Conservation (phyloP, 2,888 invertebrate genomes). For the Tenthredo notha region DNA sequence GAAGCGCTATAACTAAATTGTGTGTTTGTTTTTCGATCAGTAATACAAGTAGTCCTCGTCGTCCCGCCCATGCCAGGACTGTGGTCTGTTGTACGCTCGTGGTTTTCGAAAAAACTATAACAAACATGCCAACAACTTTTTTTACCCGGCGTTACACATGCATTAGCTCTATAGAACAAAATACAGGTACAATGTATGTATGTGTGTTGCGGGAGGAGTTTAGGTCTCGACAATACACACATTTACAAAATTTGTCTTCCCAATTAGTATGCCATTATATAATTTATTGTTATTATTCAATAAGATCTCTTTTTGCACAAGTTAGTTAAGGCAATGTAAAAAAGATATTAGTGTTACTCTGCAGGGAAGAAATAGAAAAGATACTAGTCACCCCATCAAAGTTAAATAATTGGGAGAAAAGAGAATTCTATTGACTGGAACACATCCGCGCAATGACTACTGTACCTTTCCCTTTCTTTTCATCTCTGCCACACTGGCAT, state of each 20-base stretch:
- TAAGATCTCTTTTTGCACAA: background rate
- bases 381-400: background rate
- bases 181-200: slow-evolving; percentile 49
- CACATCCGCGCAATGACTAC: slow-evolving; percentile 5
- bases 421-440: background rate
- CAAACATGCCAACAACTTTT: slow-evolving; percentile 75
- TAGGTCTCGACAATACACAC: background rate
- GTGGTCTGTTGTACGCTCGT: slow-evolving; percentile 68
- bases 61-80: slow-evolving; percentile 68
- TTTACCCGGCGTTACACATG: slow-evolving; percentile 70
- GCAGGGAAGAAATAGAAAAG: background rate
- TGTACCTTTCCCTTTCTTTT: slow-evolving; percentile 89
- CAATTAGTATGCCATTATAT: background rate
- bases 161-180: slow-evolving; percentile 57
- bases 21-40: slow-evolving; percentile 70
- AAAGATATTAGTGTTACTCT: background rate
- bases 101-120: slow-evolving; percentile 73
- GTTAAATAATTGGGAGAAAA: background rate
- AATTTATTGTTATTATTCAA: background rate
- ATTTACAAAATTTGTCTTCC: background rate
- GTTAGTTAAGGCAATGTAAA: background rate
- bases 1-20: slow-evolving; percentile 66
- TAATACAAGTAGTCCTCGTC: slow-evolving; percentile 76
- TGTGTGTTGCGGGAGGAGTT: slow-evolving; percentile 22
- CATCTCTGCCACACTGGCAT: slow-evolving; percentile 97